These are phyloP conservation scores for Belonocnema kinseyi DNA, from an alignment of 1,140 invertebrate species.

Conservation along the genomic window DNA sequence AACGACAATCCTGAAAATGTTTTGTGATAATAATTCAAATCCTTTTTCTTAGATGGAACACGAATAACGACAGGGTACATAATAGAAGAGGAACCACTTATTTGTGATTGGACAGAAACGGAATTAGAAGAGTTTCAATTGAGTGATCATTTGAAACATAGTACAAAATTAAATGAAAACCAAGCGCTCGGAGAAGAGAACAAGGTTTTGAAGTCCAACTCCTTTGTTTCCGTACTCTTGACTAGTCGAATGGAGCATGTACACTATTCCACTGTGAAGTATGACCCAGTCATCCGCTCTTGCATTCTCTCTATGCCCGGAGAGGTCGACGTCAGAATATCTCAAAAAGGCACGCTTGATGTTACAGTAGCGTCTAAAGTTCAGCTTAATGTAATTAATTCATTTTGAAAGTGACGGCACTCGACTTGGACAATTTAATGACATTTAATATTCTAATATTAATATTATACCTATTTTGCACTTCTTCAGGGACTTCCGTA, in stretches of 20 bases:
- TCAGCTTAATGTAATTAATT: constrained; percentile 39
- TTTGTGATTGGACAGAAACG: constrained; percentile 62
- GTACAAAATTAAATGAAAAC: background rate
- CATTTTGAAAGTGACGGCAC: no score
- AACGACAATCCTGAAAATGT: no score
- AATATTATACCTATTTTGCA: no score
- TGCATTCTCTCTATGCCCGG: constrained; percentile 58
- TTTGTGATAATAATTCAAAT: no score
- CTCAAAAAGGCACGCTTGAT: constrained; percentile 41
- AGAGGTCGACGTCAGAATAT: constrained; percentile 47
- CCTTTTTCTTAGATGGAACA: constrained; percentile 69
- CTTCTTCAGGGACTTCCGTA: no score
- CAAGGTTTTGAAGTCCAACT: constrained; percentile 63
- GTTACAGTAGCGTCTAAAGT: constrained; percentile 31
- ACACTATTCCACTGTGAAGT: constrained; percentile 75
- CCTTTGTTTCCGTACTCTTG: constrained; percentile 74
- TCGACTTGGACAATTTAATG: no score
- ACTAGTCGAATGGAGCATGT: constrained; percentile 75
- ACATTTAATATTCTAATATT: no score
- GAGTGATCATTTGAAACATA: constrained; percentile 36
- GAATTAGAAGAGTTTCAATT: constrained; percentile 51
- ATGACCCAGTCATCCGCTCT: constrained; percentile 63
- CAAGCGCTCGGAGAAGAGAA: constrained; percentile 48
- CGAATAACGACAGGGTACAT: constrained; percentile 72
- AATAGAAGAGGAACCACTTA: constrained; percentile 65